phyloP scores from a whole-genome alignment of 2,797 vertebrate genomes.

The Tympanoctomys barrerae region DNA sequence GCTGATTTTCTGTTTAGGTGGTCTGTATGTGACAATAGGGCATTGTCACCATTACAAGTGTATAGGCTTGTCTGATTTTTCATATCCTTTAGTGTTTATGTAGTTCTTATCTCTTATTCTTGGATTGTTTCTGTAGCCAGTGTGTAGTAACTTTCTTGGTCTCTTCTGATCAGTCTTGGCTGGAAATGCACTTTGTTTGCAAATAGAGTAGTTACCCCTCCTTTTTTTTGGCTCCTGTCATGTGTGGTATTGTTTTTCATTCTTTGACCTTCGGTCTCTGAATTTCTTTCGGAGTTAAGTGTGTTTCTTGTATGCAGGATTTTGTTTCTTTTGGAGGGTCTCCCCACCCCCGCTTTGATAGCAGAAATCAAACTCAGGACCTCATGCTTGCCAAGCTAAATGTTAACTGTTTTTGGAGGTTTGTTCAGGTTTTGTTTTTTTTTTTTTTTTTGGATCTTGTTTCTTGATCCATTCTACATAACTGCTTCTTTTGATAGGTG shows the following conservation, averaged over 20 bases:
- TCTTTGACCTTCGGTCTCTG: neutral
- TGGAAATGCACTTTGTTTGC: neutral
- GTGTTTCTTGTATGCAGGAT: neutral
- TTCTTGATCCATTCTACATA: neutral
- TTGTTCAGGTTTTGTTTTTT: too few species aligned
- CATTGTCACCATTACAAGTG: neutral
- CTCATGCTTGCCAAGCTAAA: too few species aligned
- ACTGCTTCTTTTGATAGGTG: neutral
- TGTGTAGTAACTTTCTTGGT: neutral
- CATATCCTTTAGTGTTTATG: neutral
- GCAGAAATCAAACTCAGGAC: too few species aligned
- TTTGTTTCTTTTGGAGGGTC: neutral
- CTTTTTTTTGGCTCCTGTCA: neutral
- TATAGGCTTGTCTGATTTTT: neutral
- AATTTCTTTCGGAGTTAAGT: neutral
- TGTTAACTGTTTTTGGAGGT: too few species aligned
- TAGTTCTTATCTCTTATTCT: neutral
- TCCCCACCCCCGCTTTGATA: too few species aligned
- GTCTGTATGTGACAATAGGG: neutral
- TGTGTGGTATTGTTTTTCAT: neutral
- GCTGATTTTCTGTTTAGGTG: neutral
- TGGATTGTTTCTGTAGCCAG: too few species aligned
- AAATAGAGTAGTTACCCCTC: neutral
- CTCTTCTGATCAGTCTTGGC: neutral
- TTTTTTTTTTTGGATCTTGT: neutral